Evolutionary conservation across 2,113 vertebrate species (phyloP), one percentile per base, ranked within the genome.

Genomic region (Anguilla rostrata): DNA sequence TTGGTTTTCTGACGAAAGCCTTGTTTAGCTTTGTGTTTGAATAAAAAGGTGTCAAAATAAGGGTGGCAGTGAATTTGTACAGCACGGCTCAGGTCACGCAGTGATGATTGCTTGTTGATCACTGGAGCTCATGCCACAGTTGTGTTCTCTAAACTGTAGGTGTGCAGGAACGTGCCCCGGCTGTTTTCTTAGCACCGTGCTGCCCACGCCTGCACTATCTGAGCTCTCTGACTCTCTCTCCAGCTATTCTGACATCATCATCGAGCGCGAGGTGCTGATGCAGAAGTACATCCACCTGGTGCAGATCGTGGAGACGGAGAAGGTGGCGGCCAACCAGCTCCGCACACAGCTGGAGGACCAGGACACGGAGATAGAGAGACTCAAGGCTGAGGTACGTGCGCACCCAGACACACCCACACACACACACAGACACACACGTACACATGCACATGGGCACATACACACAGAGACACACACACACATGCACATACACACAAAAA

Each of bases 251-350:
- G 97, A 96, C 87, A 95, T 99, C 90, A 97, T 98, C 90, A 96
- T 97, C 0, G 98, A 99, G 93, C 97, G 98, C 0, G 98, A 99
- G 92, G 96, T 97, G 2, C 94, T 99, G 90, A 99, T 97, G 97
- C 98, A 99, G 95, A 99, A 99, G 94, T 97, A 99, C 94, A 96
- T 99, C 92, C 98, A 99, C 94, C 96, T 99, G 92, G 96, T 99
- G 86, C 98, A 99, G 95, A 98, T 99, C 80, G 96, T 98, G 95
- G 98, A 99, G 92, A 98, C 97, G 0, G 98, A 99, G 94, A 99
- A 99, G 94, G 95, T 96, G 0, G 97, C 98, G 88, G 97, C 98
- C 91, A 98, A 97, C 94, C 98, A 99, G 85, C 95, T 97, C 26
- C 94, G 96, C 11, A 96, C 97, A 89, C 96, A 97, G 82, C 95